Percentiles rank a stretch among this genome's conserved stretches.
Evolutionary conservation across 2,797 vertebrate species (phyloP).

Genomic region (Xerus rutilus): DNA sequence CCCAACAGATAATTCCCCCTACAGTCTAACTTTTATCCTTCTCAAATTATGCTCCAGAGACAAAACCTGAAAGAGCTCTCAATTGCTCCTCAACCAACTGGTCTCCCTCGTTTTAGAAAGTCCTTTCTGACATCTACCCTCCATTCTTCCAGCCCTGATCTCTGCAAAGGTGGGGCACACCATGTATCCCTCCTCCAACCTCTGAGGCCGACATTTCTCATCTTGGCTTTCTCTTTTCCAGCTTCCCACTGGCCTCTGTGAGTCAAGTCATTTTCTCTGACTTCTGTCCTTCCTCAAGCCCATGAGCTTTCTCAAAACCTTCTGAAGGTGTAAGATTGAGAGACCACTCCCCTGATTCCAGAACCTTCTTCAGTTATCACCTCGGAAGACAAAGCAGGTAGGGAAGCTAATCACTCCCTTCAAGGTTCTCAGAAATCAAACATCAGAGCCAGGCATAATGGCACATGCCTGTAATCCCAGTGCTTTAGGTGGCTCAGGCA

Average conservation of each 20-base stretch:
- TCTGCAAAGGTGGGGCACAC: neutral
- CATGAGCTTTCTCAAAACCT: neutral
- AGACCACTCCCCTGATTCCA: neutral
- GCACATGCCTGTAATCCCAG: too few relatives aligned
- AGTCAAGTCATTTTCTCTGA: neutral
- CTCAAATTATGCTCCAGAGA: neutral
- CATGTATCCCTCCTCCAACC: neutral
- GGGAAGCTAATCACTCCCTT: neutral
- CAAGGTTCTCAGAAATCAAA: neutral
- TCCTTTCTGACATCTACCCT: neutral
- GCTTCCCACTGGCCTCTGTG: neutral
- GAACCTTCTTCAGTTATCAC: neutral
- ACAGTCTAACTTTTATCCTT: neutral
- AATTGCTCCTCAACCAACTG: neutral
- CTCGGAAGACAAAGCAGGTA: neutral
- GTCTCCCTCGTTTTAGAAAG: neutral
- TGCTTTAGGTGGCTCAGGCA: too few relatives aligned
- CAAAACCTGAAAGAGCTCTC: neutral
- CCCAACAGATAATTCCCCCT: conserved; percentile 16
- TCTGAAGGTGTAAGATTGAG: too few relatives aligned
- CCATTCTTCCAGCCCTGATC: neutral
- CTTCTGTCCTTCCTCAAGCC: neutral
- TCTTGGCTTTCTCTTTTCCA: neutral
- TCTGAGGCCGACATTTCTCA: neutral
- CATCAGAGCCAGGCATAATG: neutral